Evolutionary conservation across 2,888 invertebrate species (phyloP).

Genomic region (Drosophila birchii): DNA sequence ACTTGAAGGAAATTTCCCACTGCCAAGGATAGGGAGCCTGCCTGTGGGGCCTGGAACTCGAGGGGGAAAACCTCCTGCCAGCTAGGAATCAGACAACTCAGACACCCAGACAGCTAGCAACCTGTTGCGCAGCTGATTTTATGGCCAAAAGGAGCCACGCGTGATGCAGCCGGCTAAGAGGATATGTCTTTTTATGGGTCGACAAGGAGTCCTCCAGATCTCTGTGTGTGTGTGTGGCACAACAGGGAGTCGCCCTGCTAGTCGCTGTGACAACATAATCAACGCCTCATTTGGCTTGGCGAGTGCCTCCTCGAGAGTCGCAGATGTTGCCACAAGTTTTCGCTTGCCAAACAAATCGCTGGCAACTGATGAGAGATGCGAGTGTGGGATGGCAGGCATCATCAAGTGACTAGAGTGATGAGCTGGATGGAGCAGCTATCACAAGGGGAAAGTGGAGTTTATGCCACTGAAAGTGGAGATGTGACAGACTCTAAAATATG

Average conservation of each 20-base stretch:
- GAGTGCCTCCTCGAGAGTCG: slow-evolving; percentile 1
- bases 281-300: slow-evolving; percentile 70
- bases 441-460: slow-evolving; percentile 11
- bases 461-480: not conserved
- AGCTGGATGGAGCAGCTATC: not conserved
- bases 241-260: slow-evolving; percentile 33
- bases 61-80: not conserved
- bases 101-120: slow-evolving; percentile 1
- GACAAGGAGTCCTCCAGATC: slow-evolving; percentile 39
- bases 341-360: slow-evolving; percentile 28
- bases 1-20: slow-evolving; percentile 56
- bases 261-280: slow-evolving; percentile 69
- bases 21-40: slow-evolving; percentile 24
- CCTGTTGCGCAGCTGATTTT: slow-evolving; percentile 32
- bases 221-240: slow-evolving; percentile 40
- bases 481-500: not conserved
- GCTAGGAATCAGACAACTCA: slow-evolving; percentile 8
- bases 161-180: slow-evolving; percentile 29
- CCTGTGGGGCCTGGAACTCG: slow-evolving; percentile 7
- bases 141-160: slow-evolving; percentile 39
- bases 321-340: slow-evolving; percentile 37
- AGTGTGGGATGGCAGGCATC: slow-evolving; percentile 9
- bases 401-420: slow-evolving; percentile 32
- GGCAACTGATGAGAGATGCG: slow-evolving; percentile 15
- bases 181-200: slow-evolving; percentile 64